These are phyloP conservation scores for Tetranychus cinnabarinus DNA, from an alignment of 1,140 invertebrate genomes.

Conservation along the genomic window DNA sequence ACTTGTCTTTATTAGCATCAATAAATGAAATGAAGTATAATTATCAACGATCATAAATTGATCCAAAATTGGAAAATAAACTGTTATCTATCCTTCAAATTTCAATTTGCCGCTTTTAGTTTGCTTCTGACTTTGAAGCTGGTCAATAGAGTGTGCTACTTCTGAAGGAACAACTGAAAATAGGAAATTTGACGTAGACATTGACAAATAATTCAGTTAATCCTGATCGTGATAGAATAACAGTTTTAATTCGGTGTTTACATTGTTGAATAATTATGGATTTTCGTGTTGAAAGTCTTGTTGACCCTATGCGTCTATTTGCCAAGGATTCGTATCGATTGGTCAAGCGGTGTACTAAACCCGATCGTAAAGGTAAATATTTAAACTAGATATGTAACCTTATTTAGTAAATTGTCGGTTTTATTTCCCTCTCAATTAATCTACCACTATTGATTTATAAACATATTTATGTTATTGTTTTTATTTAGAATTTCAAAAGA, in stretches of 20 bases:
- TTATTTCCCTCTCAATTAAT: neutral
- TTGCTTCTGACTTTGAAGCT: too few species aligned
- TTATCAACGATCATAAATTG: too few species aligned
- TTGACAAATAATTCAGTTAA: too few species aligned
- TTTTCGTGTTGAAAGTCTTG: neutral
- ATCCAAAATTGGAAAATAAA: too few species aligned
- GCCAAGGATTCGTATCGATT: slow-evolving; percentile 83
- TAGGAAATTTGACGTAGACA: too few species aligned
- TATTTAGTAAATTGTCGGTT: neutral
- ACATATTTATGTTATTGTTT: slow-evolving; percentile 10
- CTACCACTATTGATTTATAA: neutral
- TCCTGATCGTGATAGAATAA: too few species aligned
- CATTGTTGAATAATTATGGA: neutral
- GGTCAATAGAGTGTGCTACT: too few species aligned
- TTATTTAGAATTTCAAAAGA: slow-evolving; percentile 93
- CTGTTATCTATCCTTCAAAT: too few species aligned
- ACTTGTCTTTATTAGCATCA: too few species aligned
- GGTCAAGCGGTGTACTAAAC: slow-evolving; percentile 97
- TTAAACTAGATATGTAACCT: neutral
- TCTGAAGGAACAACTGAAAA: too few species aligned
- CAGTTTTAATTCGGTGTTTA: neutral
- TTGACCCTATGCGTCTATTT: slow-evolving; percentile 79
- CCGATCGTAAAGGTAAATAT: slow-evolving; percentile 75
- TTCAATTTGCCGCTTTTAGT: too few species aligned
- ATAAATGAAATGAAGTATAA: too few species aligned